Evolutionary conservation across 2,113 vertebrate species (phyloP).

Genomic region (Buteo buteo): DNA sequence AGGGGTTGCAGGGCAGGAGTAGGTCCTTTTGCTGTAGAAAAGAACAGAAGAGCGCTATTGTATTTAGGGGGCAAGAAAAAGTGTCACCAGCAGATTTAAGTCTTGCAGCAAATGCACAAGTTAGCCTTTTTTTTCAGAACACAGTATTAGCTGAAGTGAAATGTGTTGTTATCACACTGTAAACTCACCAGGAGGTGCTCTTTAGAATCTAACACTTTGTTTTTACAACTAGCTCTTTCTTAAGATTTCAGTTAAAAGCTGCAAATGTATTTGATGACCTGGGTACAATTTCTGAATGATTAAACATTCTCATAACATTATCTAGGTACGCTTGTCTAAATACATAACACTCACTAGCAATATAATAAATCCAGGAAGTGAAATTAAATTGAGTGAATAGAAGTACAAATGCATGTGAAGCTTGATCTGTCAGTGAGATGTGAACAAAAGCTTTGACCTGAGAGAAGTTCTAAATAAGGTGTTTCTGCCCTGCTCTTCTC

Average conservation of each 20-base stretch:
- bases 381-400: background rate
- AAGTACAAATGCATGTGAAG: background rate
- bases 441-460: background rate
- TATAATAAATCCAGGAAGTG: background rate
- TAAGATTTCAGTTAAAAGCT: background rate
- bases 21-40: background rate
- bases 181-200: conserved; percentile 15
- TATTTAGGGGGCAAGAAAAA: background rate
- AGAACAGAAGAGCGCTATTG: background rate
- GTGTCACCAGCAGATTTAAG: background rate
- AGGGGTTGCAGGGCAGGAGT: background rate
- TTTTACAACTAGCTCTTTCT: background rate
- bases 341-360: background rate
- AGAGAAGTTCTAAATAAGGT: background rate
- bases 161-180: background rate
- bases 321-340: background rate
- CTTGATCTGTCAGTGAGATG: background rate
- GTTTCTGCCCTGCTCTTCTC: background rate
- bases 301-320: background rate
- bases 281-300: background rate
- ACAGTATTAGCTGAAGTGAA: background rate
- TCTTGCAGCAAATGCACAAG: background rate
- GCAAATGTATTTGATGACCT: background rate
- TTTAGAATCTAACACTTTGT: background rate
- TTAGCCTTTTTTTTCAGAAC: background rate